These are phyloP conservation scores for Astropecten irregularis DNA, from an alignment of 53 echinoderm and acorn worm species.

Conservation along the genomic window DNA sequence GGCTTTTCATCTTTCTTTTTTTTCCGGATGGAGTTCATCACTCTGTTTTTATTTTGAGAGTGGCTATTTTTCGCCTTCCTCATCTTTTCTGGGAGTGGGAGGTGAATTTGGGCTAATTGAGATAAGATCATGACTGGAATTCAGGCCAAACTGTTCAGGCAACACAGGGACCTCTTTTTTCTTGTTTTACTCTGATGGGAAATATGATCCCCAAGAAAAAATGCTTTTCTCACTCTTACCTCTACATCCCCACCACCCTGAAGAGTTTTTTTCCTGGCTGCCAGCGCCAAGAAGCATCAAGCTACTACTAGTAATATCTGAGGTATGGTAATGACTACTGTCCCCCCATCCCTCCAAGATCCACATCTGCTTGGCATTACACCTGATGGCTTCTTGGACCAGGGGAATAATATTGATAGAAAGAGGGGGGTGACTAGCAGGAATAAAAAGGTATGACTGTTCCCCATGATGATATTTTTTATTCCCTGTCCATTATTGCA, in stretches of 20 bases:
- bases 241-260: too few species aligned
- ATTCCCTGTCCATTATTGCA: too few species aligned
- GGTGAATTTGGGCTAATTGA: slow-evolving; percentile 57
- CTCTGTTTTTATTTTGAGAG: slow-evolving; percentile 25
- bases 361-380: slow-evolving; percentile 48
- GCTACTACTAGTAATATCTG: too few species aligned
- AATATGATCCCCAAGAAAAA: slow-evolving; percentile 33
- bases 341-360: too few species aligned
- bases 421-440: slow-evolving; percentile 2
- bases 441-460: not conserved
- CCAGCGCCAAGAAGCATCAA: too few species aligned
- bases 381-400: slow-evolving; percentile 5
- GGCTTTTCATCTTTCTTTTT: not conserved
- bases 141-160: slow-evolving; percentile 44
- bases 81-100: too few species aligned
- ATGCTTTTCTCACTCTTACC: slow-evolving; percentile 11
- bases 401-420: slow-evolving; percentile 19
- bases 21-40: slow-evolving; percentile 15
- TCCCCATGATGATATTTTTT: too few species aligned
- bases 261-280: too few species aligned
- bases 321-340: too few species aligned
- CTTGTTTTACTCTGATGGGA: slow-evolving; percentile 29
- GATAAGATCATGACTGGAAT: slow-evolving; percentile 47
- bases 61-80: too few species aligned
- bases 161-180: slow-evolving; percentile 34